phyloP scores from a whole-genome alignment of 2,888 invertebrate species.

The Chydorus sphaericus region DNA sequence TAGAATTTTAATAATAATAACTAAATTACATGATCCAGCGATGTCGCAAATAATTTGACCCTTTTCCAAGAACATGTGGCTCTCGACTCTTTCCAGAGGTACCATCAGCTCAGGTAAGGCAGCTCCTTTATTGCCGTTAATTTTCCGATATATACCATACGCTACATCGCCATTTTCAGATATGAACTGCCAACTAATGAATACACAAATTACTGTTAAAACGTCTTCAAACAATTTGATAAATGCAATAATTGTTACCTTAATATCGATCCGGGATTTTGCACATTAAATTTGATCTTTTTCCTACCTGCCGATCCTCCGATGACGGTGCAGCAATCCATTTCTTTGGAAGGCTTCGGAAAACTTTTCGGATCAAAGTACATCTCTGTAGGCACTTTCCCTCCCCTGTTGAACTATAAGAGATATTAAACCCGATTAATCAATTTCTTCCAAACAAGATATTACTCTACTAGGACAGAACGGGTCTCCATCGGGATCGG shows the following conservation, averaged over 20 bases:
- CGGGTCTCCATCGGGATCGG: slow-evolving; percentile 61
- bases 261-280: slow-evolving; percentile 51
- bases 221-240: background rate
- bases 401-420: slow-evolving; percentile 3
- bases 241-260: slow-evolving; percentile 36
- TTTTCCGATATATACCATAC: slow-evolving; percentile 56
- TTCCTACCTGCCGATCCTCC: background rate
- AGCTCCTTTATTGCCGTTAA: background rate
- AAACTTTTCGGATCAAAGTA: slow-evolving; percentile 3
- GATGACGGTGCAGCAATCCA: background rate
- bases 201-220: background rate
- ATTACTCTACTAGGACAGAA: slow-evolving; percentile 54
- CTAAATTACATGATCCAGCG: slow-evolving; percentile 4
- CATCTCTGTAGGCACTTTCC: slow-evolving; percentile 1
- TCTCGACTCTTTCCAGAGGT: background rate
- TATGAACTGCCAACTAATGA: slow-evolving; percentile 85
- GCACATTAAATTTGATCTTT: slow-evolving; percentile 50
- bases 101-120: too few relatives aligned
- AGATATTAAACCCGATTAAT: too few relatives aligned
- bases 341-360: background rate
- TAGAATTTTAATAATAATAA: too few relatives aligned
- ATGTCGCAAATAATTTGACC: background rate
- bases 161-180: slow-evolving; percentile 77
- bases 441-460: too few relatives aligned
- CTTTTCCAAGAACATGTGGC: background rate